Evolutionary conservation across 2,888 invertebrate genomes (phyloP).

Genomic region (Harpagoxenus sublaevis): DNA sequence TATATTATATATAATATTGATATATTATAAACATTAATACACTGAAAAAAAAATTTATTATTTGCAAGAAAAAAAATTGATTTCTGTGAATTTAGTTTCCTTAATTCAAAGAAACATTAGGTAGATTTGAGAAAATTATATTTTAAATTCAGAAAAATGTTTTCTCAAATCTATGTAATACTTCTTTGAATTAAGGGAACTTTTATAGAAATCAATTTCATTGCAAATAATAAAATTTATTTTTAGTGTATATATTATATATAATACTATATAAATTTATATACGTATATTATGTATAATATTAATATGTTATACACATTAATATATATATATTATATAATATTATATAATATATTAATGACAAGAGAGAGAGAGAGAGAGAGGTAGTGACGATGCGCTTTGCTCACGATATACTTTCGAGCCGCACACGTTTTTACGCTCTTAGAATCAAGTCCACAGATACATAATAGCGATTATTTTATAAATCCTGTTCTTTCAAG

Average conservation of each 20-base stretch:
- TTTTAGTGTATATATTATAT: background rate
- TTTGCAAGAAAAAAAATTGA: too few species aligned
- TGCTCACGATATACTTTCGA: constrained; percentile 30
- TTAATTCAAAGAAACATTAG: too few species aligned
- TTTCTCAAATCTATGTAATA: too few species aligned
- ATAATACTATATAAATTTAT: background rate
- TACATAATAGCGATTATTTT: constrained; percentile 36
- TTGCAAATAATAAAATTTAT: too few species aligned
- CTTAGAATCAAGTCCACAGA: constrained; percentile 20
- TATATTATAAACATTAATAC: background rate
- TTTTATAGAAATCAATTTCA: too few species aligned
- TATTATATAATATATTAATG: constrained; percentile 8
- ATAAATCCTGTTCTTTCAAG: constrained; percentile 24
- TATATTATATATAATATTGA: background rate
- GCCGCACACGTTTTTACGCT: constrained; percentile 25
- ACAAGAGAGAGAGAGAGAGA: background rate
- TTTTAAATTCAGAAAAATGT: too few species aligned
- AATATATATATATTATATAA: constrained; percentile 2
- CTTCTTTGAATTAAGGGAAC: too few species aligned
- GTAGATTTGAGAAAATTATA: too few species aligned
- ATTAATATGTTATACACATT: background rate
- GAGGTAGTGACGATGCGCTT: background rate
- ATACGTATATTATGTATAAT: background rate
- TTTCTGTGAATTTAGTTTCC: too few species aligned
- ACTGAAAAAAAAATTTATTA: too few species aligned